These are phyloP conservation scores for Indicator maculatus DNA, from an alignment of 2,113 vertebrate genomes.

Conservation along the genomic window DNA sequence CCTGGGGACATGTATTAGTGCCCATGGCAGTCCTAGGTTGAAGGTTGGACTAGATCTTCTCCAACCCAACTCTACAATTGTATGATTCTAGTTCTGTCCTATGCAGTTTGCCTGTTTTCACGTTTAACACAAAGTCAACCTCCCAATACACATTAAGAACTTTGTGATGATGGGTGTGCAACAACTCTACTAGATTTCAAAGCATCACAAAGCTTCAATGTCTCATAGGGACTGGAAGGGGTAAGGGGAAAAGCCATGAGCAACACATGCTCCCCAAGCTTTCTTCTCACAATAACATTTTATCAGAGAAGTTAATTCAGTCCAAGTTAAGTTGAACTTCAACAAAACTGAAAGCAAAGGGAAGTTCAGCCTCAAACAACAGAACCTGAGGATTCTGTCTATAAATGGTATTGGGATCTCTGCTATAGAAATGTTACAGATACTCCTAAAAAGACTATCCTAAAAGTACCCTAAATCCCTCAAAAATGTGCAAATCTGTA, in stretches of 20 bases:
- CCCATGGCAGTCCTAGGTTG: no score
- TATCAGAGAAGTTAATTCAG: background rate
- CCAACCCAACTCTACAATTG: no score
- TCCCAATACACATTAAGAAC: fast-evolving
- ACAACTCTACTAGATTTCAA: background rate
- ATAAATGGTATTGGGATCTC: background rate
- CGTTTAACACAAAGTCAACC: background rate
- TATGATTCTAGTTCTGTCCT: background rate
- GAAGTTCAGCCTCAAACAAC: background rate
- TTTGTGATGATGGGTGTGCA: background rate
- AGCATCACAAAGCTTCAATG: background rate
- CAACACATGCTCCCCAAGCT: fast-evolving
- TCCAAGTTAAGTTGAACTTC: background rate
- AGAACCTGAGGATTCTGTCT: background rate
- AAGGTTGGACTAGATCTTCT: no score
- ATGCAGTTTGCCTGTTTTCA: background rate
- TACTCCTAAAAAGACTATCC: background rate
- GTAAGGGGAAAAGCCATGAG: background rate
- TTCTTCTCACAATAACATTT: background rate
- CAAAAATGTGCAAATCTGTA: background rate
- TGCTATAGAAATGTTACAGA: background rate
- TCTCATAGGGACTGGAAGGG: background rate
- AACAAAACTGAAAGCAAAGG: background rate
- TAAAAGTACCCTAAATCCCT: background rate
- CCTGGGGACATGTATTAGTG: no score